Conservation (phyloP, 2,888 invertebrate species). For the Acholoe squamosa region DNA sequence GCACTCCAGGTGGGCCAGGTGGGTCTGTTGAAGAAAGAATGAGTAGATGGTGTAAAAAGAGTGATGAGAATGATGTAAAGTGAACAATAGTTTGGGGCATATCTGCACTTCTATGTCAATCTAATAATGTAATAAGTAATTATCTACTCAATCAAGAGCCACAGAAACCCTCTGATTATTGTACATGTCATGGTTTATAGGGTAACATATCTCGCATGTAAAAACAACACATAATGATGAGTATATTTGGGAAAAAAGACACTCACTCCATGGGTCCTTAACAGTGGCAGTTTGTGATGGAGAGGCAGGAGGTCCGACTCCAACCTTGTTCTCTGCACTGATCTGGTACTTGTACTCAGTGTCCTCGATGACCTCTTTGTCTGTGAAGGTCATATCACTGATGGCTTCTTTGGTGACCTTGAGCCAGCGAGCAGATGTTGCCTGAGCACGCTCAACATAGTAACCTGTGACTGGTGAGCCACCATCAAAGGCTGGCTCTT, state of each 20-base stretch:
- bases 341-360: constrained; percentile 86
- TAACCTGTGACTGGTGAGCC: constrained; percentile 81
- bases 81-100: no score
- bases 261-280: constrained; percentile 74
- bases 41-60: not conserved
- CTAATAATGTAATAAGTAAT: no score
- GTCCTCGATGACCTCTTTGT: constrained; percentile 78
- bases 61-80: no score
- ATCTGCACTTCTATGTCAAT: no score
- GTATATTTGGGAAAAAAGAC: no score
- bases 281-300: constrained; percentile 72
- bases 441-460: constrained; percentile 84
- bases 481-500: constrained; percentile 76
- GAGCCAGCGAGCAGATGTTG: constrained; percentile 83
- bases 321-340: constrained; percentile 87
- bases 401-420: constrained; percentile 67
- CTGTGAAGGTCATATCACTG: constrained; percentile 65
- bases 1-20: constrained; percentile 71
- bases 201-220: not conserved
- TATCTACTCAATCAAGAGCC: no score
- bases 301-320: constrained; percentile 80
- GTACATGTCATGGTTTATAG: no score
- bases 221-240: not conserved
- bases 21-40: constrained; percentile 75
- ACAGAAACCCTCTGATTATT: no score